Percentiles rank a stretch among this genome's conserved stretches.
Conservation (phyloP, 2,113 vertebrate species). For the Cacatua alba region DNA sequence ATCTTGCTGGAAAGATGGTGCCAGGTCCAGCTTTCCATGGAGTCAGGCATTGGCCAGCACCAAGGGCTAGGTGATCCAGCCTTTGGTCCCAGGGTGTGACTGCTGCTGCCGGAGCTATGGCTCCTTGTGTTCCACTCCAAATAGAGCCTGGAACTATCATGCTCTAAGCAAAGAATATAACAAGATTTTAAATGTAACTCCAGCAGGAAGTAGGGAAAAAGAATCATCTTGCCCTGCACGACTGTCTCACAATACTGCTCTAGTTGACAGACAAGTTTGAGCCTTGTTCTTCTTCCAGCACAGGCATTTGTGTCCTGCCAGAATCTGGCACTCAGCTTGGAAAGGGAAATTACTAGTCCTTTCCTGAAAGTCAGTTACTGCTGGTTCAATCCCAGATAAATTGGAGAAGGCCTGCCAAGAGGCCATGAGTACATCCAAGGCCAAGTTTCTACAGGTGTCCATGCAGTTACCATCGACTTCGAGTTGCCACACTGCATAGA, state of each 20-base stretch:
- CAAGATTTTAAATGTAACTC: not conserved
- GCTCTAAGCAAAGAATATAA: not conserved
- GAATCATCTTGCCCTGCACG: not conserved
- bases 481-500: not conserved
- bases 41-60: not conserved
- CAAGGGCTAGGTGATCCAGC: not conserved
- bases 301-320: not conserved
- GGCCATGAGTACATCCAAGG: not conserved
- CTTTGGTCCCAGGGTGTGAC: accelerated
- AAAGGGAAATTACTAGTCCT: conserved; percentile 34
- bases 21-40: not conserved
- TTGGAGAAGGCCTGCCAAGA: conserved; percentile 13
- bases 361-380: conserved; percentile 33
- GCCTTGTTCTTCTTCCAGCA: not conserved
- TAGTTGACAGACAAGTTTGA: not conserved
- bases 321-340: not conserved
- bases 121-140: not conserved
- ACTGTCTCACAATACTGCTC: not conserved
- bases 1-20: not conserved
- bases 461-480: not conserved
- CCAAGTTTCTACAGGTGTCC: conserved; percentile 55
- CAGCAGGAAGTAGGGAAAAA: not conserved
- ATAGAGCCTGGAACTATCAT: not conserved
- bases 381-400: conserved; percentile 33
- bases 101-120: not conserved